These are phyloP conservation scores for Pachliopta kotzebuea DNA, from an alignment of 2,888 invertebrate genomes.

Conservation along the genomic window DNA sequence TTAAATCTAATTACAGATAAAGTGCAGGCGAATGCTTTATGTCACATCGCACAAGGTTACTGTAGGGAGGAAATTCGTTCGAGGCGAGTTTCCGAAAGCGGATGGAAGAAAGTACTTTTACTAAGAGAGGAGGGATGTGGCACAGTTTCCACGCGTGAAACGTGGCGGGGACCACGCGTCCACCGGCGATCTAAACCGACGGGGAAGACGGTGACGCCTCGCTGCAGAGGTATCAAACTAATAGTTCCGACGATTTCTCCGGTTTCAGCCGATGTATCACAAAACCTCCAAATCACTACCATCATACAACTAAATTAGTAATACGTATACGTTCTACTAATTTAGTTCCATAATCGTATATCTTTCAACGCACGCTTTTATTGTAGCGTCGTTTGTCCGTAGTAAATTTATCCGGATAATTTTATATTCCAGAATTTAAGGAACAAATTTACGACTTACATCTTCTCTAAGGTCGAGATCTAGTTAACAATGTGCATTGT, in stretches of 20 bases:
- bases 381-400: no score
- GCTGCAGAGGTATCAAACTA: constrained; percentile 37
- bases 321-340: no score
- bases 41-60: constrained; percentile 73
- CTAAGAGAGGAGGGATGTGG: constrained; percentile 68
- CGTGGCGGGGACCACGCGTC: constrained; percentile 35
- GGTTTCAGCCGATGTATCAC: no score
- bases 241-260: background rate
- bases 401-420: no score
- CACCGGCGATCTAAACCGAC: constrained; percentile 30
- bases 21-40: constrained; percentile 60
- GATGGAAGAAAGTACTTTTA: constrained; percentile 79
- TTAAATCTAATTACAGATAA: constrained; percentile 61
- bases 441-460: no score
- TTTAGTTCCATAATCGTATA: no score
- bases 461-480: no score
- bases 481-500: no score
- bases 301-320: no score
- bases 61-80: constrained; percentile 67
- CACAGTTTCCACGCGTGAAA: constrained; percentile 72
- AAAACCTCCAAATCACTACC: no score
- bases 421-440: no score
- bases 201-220: constrained; percentile 25
- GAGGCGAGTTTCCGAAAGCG: constrained; percentile 76
- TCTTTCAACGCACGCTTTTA: no score